Conservation (phyloP, 2,113 vertebrate genomes). For the Cyanistes caeruleus region DNA sequence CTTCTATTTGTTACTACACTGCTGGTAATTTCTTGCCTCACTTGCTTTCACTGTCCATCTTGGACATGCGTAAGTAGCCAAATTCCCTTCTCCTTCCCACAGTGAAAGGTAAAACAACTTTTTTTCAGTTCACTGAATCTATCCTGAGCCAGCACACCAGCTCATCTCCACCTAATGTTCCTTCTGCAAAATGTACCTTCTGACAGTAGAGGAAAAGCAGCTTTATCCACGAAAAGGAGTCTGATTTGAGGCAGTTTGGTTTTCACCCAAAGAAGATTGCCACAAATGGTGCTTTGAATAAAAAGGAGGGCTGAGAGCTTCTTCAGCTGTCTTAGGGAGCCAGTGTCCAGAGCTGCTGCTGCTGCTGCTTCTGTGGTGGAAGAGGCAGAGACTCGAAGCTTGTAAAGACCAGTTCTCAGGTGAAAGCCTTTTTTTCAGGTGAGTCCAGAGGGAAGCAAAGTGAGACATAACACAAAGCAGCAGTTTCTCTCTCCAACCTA, state of each 20-base stretch:
- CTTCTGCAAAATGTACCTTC: background rate
- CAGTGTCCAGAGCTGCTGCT: background rate
- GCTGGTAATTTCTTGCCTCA: background rate
- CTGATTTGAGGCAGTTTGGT: background rate
- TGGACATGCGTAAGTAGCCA: background rate
- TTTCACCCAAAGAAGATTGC: background rate
- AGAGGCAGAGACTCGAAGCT: background rate
- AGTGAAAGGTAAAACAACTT: background rate
- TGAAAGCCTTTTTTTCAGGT: background rate
- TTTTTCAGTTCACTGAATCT: background rate
- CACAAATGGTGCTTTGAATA: background rate
- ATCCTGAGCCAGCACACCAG: rapidly evolving
- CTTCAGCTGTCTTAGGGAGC: background rate
- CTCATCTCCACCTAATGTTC: background rate
- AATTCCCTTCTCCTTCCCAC: background rate
- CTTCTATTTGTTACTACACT: background rate
- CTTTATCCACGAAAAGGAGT: background rate
- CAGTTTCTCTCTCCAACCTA: background rate
- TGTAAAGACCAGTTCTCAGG: background rate
- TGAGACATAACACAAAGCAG: background rate
- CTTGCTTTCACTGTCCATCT: background rate
- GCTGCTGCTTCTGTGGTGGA: background rate
- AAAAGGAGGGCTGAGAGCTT: background rate
- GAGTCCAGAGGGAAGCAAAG: background rate
- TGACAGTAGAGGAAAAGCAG: background rate